phyloP scores from a whole-genome alignment of 2,888 invertebrate species.

The Norana najaformis region DNA sequence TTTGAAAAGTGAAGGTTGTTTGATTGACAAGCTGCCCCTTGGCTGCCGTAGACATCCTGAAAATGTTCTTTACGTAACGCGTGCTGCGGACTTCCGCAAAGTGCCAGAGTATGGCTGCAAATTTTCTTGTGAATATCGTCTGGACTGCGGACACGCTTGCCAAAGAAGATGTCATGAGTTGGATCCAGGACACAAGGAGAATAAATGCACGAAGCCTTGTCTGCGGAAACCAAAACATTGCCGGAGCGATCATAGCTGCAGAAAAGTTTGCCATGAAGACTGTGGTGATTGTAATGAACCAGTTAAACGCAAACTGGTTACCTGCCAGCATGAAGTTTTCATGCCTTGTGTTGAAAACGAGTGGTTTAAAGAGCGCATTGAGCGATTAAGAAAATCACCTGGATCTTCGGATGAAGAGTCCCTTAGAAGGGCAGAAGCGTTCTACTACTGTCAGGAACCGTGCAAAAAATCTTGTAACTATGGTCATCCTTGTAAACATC shows the following conservation, averaged over 20 bases:
- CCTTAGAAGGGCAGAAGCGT: background rate
- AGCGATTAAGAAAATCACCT: background rate
- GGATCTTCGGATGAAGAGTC: background rate
- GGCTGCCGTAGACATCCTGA: conserved; percentile 51
- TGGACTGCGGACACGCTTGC: conserved; percentile 72
- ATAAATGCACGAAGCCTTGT: conserved; percentile 51
- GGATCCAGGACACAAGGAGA: conserved; percentile 66
- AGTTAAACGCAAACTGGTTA: background rate
- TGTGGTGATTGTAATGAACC: background rate
- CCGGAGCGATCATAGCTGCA: conserved; percentile 26
- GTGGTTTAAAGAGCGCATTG: background rate
- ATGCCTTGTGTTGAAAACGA: background rate
- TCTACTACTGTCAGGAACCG: background rate
- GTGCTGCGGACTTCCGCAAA: conserved; percentile 41
- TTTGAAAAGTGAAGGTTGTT: background rate
- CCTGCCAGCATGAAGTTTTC: background rate
- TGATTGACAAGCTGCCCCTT: conserved; percentile 36
- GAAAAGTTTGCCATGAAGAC: background rate
- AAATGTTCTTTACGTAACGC: background rate
- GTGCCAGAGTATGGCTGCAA: conserved; percentile 67
- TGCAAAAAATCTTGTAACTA: background rate
- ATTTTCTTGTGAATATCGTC: conserved; percentile 65
- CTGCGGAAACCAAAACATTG: conserved; percentile 38
- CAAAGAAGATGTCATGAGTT: conserved; percentile 68
- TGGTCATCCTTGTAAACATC: conserved; percentile 26